Evolutionary conservation across 2,888 invertebrate genomes (phyloP), one percentile per base, ranked within the genome.

Genomic region (Zhuqinia jingwanae): DNA sequence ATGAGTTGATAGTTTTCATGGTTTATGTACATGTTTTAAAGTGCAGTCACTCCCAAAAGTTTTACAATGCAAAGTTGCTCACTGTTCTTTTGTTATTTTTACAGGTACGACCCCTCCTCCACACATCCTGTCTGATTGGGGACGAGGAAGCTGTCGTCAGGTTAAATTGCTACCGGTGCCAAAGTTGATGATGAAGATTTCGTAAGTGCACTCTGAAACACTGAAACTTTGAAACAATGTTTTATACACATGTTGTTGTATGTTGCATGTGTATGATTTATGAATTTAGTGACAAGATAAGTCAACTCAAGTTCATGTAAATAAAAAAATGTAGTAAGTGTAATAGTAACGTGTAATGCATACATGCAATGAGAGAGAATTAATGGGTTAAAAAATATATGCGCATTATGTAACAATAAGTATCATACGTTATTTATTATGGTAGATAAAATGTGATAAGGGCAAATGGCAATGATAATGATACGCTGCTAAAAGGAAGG

Each of bases 101-200:
- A 27, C 13, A 89, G 88, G 85, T 87, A 58, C 87, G 88, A 83
- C 88, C 88, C 70, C 83, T 85, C 53, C 53, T 89, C 56, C 88
- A 87, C 65, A 89, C 88, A 76, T 87, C 85, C 63, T 87, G 73
- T 53, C 47, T 89, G 82, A 87, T 89, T 82, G 88, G 88, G 56
- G 88, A 89, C 60, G 88, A 89, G 80, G 88, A 89, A 70, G 85
- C 87, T 65, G 88, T 89, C 47, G 77, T 80, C 47, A 80, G 60
- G 58, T 65, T 89, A 81, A n/a, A 70, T 89, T 82, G 79, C 85
- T 77, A 58, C 83, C 53, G 85, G 87, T 83, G 80, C 87, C 76
- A 79, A 79, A 70, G 87, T 87, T 42, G 85, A 87, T 47, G 87
- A 87, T 47, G 84, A 85, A 27, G 88, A 89, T 87, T 89, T 89